Base-by-base conservation (phyloP, 2,888 invertebrate genomes). In the Cyclophora punctaria region DNA sequence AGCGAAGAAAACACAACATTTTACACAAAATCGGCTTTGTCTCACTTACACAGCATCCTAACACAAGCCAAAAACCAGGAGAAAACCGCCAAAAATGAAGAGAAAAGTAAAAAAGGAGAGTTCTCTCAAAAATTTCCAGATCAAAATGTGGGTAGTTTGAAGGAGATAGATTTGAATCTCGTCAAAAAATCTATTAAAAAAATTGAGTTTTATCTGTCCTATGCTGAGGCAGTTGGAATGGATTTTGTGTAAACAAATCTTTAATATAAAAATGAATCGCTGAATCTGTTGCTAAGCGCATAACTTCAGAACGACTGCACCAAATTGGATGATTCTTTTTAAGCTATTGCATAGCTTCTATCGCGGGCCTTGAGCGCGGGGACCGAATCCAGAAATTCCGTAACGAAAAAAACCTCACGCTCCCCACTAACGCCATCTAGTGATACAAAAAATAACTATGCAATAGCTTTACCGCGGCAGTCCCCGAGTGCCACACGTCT, bases 191-290 rank as follows among this genome's bases (percentile, higher is more conserved):
- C 89, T 58, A 68, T 90, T 0, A 94, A 92, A 67, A 95, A 94
- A 82, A 67, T 95, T 2, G 93, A 94, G 69, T 95, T 92, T 79
- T 92, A 93, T 77, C 76, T 95, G 53, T 92, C 93, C 0, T 95
- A 89, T 87, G 75, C 91, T 40, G 90, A 91, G 52, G 77, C 73
- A 62, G 76, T 69, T 68, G 68, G 75, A 59, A 72, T 78, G 64
- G 67, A 73, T 44, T 70, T 66, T 62, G 64, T 75, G 55, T 73
- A 69, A 68, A 64, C 20, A 20, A 20, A 20, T 20, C 20, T 20
- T 1, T 20, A 20, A 20, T 20, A 20, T 20, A 20, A 20, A 20
- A 20, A 20, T 20, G 20, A 20, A 20, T 20, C 20, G 20, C 20
- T 20, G 20, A 20, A 20, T 20, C 20, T 20, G 20, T 20, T 20